Evolutionary conservation across 53 echinoderm and acorn worm species (phyloP), one percentile per base, ranked within the genome.

Genomic region (Arbacia lixula): DNA sequence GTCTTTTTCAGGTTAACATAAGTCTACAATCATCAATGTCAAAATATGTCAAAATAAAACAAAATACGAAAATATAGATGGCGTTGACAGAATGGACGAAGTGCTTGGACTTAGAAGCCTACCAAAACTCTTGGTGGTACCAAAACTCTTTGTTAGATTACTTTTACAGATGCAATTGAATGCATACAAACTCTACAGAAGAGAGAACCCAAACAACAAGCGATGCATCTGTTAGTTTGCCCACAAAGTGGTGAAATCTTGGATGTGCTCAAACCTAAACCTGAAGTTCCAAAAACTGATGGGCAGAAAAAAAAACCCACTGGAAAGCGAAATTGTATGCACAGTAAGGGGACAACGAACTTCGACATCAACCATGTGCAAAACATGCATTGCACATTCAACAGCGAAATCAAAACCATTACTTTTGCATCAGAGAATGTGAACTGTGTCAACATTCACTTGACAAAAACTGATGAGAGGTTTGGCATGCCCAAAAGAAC

Each of bases 91-190:
- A n/a, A n/a, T n/a, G n/a, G n/a, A n/a, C n/a, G 40, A 41, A 68
- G 36, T 40, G 40, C 69, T 68, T 40, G 69, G 69, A 40, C 69
- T 68, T 21, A 37, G 25, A 21, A 68, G 69, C 69, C 69, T 68
- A 5, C 39, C 36, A 68, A 24, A 68, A 38, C 19, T 21, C 39
- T 20, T 38, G 39, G 25, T 68, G 69, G 69, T 68, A 68, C 69
- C 69, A 24, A 68, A 68, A 68, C 69, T 68, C 10, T 37, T 40
- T 27, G 25, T 68, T 10, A 37, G 41, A 39, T 27, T 68, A n/a
- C 42, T 68, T 21, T 40, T 68, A 22, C 69, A 68, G 69, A 68
- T 68, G 69, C 69, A 68, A 40, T 68, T 39, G 39, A 68, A 68
- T 68, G 69, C 69, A 37, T 68, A 68, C 22, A 68, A 40, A 68